Evolutionary conservation across 2,113 vertebrate species (phyloP), one percentile per base, ranked within the genome.

Genomic region (Tachysurus fulvidraco): DNA sequence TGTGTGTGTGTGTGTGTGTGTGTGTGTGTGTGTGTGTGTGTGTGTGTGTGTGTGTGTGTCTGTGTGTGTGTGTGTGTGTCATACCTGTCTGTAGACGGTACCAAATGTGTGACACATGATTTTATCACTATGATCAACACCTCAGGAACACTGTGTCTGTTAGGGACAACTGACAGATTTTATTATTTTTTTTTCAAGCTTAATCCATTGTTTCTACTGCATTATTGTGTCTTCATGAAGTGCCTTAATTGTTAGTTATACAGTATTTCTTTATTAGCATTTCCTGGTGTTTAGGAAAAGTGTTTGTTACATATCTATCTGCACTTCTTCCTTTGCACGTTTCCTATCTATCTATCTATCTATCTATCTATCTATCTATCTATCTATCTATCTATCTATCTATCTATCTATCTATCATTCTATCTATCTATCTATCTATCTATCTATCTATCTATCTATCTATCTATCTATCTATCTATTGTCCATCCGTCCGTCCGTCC

Each of bases 1-100:
- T 78, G 76, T 55, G 50, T 28, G 52, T 78, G n/a, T 55, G 76
- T 78, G 76, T 55, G 50, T 28, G 52, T 78, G n/a, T 55, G 73
- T n/a, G 50, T 78, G 52, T 55, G 36, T 23, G 52, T 57, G 28
- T 59, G 28, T 11, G 52, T 57, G 77, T 57, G 76, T 9, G 73
- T n/a, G 50, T 78, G 52, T 55, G 36, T 23, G 52, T 57, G 28
- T n/a, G 10, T 79, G 77, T 57, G 54, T 79, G 54, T 57, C 46
- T 59, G 28, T 11, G 52, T 57, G 77, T 57, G 76, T 9, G 52
- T 78, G n/a, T 55, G 76, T 78, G 76, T 55, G 50, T 28, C 25
- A 41, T 77, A 9, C 46, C 46, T 78, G n/a, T 78, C 46, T 78
- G 76, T 28, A 79, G 76, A 55, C 76, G 30, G n/a, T 8, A 79